phyloP scores from a whole-genome alignment of 2,888 invertebrate species.

The Caenorhabditis zanzibari region DNA sequence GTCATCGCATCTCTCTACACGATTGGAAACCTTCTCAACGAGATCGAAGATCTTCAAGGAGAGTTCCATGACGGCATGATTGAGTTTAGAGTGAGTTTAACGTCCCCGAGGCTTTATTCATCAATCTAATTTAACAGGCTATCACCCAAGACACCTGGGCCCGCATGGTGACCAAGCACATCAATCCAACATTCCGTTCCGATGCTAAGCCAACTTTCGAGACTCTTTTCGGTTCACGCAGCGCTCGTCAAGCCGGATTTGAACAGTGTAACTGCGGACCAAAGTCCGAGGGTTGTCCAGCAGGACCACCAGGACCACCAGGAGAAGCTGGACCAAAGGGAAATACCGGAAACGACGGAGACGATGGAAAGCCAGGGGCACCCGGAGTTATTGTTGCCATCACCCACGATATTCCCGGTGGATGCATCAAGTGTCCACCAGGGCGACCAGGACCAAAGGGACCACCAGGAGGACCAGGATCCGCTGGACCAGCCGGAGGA shows the following conservation, averaged over 20 bases:
- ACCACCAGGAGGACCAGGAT: slow-evolving; percentile 70
- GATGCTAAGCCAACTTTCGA: slow-evolving; percentile 72
- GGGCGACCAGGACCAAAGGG: slow-evolving; percentile 72
- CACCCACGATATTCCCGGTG: slow-evolving; percentile 77
- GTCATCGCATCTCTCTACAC: slow-evolving; percentile 67
- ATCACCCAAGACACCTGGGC: slow-evolving; percentile 75
- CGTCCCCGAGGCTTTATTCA: background rate
- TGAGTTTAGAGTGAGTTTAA: slow-evolving; percentile 71
- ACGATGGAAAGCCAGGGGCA: slow-evolving; percentile 74
- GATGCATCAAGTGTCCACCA: slow-evolving; percentile 74
- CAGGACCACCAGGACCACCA: slow-evolving; percentile 77
- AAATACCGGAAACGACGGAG: slow-evolving; percentile 73
- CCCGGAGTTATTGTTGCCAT: slow-evolving; percentile 74
- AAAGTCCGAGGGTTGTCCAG: slow-evolving; percentile 74
- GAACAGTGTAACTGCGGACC: slow-evolving; percentile 78
- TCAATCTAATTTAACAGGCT: slow-evolving; percentile 45
- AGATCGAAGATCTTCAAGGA: slow-evolving; percentile 69
- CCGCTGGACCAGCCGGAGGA: slow-evolving; percentile 69
- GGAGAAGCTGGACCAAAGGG: slow-evolving; percentile 73
- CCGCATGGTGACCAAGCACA: slow-evolving; percentile 71
- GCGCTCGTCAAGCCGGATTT: slow-evolving; percentile 71
- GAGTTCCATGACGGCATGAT: slow-evolving; percentile 73
- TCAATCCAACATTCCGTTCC: slow-evolving; percentile 70
- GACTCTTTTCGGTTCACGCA: slow-evolving; percentile 73
- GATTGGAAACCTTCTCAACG: slow-evolving; percentile 66